A percentile compares a stretch with the other conserved stretches of the same genome.
phyloP scores from a whole-genome alignment of 2,888 invertebrate genomes.

The Lypha dubia region DNA sequence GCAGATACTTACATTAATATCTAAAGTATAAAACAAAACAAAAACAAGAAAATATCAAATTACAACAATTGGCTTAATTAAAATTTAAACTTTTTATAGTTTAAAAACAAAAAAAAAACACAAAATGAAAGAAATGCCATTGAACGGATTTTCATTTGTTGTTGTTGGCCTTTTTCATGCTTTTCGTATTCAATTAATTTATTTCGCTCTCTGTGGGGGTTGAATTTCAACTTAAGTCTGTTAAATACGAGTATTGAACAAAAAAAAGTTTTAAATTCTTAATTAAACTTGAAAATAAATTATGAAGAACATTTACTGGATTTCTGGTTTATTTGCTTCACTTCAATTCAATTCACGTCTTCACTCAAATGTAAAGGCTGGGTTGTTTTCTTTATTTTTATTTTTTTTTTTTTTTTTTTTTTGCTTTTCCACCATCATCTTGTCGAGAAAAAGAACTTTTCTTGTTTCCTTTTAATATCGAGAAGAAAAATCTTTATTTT shows the following conservation, averaged over 20 bases:
- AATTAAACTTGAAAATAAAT: constrained; percentile 48
- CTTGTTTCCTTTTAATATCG: constrained; percentile 20
- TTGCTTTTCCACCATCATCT: background rate
- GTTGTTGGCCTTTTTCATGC: too few relatives aligned
- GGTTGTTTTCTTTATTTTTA: background rate
- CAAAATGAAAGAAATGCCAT: constrained; percentile 24
- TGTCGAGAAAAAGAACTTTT: constrained; percentile 8
- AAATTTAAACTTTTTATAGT: constrained; percentile 55
- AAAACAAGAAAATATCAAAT: constrained; percentile 65
- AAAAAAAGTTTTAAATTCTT: constrained; percentile 10
- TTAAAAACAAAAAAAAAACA: constrained; percentile 15
- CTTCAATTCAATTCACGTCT: background rate
- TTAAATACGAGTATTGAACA: background rate
- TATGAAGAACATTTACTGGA: constrained; percentile 1
- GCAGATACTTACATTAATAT: constrained; percentile 8
- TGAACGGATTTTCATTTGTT: constrained; percentile 40
- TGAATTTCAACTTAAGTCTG: constrained; percentile 43
- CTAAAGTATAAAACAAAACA: background rate
- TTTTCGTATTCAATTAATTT: constrained; percentile 46
- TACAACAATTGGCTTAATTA: constrained; percentile 69
- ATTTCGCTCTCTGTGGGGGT: constrained; percentile 41
- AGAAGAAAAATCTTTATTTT: too few relatives aligned
- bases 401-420: background rate
- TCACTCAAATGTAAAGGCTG: background rate
- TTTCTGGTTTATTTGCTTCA: constrained; percentile 7